Evolutionary conservation across 2,888 invertebrate genomes (phyloP).

Genomic region (Netelia inedita): DNA sequence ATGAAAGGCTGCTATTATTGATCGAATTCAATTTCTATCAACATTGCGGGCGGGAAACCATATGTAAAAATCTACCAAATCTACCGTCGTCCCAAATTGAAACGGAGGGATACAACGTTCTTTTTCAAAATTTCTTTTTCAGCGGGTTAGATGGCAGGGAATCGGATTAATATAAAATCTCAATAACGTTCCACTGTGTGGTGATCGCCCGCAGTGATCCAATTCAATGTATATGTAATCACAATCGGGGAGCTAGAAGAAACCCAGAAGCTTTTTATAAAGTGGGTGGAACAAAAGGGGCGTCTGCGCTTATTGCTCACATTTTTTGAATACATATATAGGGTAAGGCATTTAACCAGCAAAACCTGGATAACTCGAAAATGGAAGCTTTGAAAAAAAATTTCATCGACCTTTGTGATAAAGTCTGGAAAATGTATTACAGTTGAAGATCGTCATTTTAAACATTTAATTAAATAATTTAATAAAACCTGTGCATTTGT

Average conservation of each 20-base stretch:
- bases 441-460: no score
- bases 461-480: no score
- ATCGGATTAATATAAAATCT: not conserved
- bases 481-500: no score
- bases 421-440: no score
- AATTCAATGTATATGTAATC: slow-evolving; percentile 36
- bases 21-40: not conserved
- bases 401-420: no score
- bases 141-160: not conserved
- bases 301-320: slow-evolving; percentile 18
- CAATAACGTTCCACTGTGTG: slow-evolving; percentile 7
- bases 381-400: no score
- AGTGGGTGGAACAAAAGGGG: slow-evolving; percentile 47
- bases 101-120: not conserved
- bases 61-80: not conserved
- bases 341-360: no score
- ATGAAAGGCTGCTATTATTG: slow-evolving; percentile 21
- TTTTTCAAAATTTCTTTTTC: slow-evolving; percentile 1
- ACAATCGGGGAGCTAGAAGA: slow-evolving; percentile 27
- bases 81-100: not conserved
- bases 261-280: slow-evolving; percentile 39
- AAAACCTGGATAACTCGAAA: no score
- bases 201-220: slow-evolving; percentile 1
- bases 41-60: not conserved
- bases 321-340: not conserved